These are phyloP conservation scores for Nasonia giraulti DNA, from an alignment of 1,140 invertebrate species.

Conservation along the genomic window DNA sequence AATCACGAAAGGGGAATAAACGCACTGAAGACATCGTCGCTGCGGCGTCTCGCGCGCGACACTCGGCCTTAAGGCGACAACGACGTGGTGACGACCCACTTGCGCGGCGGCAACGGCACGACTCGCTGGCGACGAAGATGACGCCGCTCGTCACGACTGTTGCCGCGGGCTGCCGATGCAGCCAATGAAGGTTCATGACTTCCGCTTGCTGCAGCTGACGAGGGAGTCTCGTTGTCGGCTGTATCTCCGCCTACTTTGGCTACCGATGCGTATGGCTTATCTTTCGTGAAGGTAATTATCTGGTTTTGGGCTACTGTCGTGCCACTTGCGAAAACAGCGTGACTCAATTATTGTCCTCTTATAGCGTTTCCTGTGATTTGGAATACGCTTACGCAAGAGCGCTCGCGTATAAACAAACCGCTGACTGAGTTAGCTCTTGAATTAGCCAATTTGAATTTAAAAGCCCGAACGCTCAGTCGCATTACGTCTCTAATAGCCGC, in stretches of 20 bases:
- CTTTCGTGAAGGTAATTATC: too few species aligned
- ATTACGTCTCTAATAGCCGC: neutral
- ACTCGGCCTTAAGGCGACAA: neutral
- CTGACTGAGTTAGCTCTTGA: neutral
- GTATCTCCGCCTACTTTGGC: neutral
- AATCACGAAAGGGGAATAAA: neutral
- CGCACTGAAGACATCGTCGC: neutral
- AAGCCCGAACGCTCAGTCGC: neutral
- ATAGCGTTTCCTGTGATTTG: neutral
- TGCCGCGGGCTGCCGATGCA: conserved; percentile 12
- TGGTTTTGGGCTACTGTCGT: too few species aligned
- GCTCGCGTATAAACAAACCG: neutral
- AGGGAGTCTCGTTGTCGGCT: neutral
- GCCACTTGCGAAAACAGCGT: neutral
- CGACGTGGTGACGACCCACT: conserved; percentile 45
- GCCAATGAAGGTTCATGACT: conserved; percentile 52
- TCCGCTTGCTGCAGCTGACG: conserved; percentile 23
- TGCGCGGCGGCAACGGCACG: neutral
- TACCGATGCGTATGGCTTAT: neutral
- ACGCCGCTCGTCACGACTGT: neutral
- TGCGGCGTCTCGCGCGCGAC: neutral
- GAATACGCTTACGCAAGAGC: neutral
- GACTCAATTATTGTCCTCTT: neutral
- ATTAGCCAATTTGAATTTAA: neutral
- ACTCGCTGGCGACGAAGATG: conserved; percentile 38